Base-by-base conservation (phyloP, 2,113 vertebrate genomes). In the Protomyctophum bolini region DNA sequence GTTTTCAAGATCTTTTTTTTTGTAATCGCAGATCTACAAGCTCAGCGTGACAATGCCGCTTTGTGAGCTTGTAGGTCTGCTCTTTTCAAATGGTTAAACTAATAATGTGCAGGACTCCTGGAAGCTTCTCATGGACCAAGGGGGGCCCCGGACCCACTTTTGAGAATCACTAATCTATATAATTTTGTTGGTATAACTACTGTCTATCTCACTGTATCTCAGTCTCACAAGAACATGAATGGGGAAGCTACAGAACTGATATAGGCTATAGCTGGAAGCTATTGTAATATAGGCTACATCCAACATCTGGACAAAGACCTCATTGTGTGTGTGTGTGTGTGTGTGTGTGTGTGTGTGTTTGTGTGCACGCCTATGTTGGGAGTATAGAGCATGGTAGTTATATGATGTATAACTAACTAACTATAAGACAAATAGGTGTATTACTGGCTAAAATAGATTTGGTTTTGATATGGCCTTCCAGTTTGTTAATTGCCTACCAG, bases 131-230 rank as follows among this genome's bases (percentile, higher is more conserved):
- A 6, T 41, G 33, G 33, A 41, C 33, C 33, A 3, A 4, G 33
- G 2, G 33, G 5, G 33, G 3, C 33, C 33, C 33, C 33, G 2
- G 33, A 41, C 33, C 33, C 33, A 41, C 5, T 41, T 41, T 41
- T 3, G 33, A 41, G 33, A 41, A 41, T 41, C 33, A 41, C 33
- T 41, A 3, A 41, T 41, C 33, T 41, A 41, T 62, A 75, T 59
- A 55, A 60, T 50, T 59, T 80, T 75, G 56, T n/a, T 61, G 33
- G 50, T 52, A 21, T 21, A 58, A 75, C 57, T 73, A 47, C 15
- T 63, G 7, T n/a, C 11, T 47, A n/a, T 10, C 15, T 63, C 6
- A 61, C 6, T n/a, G 10, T 47, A n/a, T 10, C 15, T 63, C 6
- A 61, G 45, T n/a, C 59, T 54, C 46, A 47, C n/a, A 59, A 48